These are phyloP conservation scores for Oopsacas minuta DNA, from an alignment of 37 sponge, comb jelly and placozoan species.

Conservation along the genomic window DNA sequence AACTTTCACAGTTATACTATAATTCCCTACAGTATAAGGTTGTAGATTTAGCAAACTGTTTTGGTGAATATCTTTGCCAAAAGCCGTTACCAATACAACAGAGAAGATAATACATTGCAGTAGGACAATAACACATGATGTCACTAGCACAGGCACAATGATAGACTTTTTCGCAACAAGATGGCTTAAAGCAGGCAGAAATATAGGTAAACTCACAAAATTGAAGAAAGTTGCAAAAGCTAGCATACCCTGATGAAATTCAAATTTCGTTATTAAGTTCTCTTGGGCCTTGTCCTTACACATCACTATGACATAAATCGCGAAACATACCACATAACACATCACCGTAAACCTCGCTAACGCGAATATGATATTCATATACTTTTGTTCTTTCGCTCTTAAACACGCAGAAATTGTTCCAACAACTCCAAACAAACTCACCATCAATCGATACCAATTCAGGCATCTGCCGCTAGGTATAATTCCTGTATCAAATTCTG, in stretches of 20 bases:
- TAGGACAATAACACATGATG: background rate
- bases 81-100: background rate
- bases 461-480: background rate
- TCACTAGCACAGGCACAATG: background rate
- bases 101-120: background rate
- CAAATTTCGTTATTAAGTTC: background rate
- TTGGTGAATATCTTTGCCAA: background rate
- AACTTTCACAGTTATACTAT: background rate
- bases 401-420: background rate
- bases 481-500: background rate
- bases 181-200: background rate
- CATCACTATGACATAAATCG: background rate
- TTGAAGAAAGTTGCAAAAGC: background rate
- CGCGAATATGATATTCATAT: background rate
- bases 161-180: background rate
- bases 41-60: background rate
- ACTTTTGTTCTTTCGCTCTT: background rate
- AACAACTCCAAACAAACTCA: background rate
- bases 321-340: background rate
- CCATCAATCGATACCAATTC: background rate
- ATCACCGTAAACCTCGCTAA: background rate
- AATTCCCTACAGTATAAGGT: background rate
- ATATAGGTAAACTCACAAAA: background rate
- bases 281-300: background rate
- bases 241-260: background rate